phyloP scores from a whole-genome alignment of 1,140 invertebrate genomes.

The Bombus affinis region DNA sequence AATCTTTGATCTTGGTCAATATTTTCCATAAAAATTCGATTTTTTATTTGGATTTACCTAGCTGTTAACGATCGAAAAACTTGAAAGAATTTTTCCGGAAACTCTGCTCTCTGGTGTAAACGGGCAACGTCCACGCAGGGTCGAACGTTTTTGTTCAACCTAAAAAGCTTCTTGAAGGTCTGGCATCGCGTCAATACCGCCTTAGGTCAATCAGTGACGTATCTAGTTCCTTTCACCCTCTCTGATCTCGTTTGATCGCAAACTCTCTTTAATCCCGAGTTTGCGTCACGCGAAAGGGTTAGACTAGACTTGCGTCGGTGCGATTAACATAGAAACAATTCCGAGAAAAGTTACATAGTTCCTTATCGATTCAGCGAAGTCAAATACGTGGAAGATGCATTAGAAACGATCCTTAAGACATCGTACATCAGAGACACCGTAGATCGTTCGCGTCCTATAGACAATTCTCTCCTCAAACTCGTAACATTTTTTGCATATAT shows the following conservation, averaged over 20 bases:
- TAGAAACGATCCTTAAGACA: not conserved
- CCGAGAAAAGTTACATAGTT: not conserved
- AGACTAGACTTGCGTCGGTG: too few species aligned
- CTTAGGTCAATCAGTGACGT: conserved; percentile 18
- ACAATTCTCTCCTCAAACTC: not conserved
- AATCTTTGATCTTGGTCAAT: too few species aligned
- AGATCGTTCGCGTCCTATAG: rapidly evolving
- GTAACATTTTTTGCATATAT: not conserved
- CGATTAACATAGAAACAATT: conserved; percentile 4
- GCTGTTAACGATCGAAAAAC: too few species aligned
- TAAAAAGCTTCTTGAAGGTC: not conserved
- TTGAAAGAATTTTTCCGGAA: too few species aligned
- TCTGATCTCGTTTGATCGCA: conserved; percentile 29
- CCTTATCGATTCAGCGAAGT: not conserved
- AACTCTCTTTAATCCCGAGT: conserved; percentile 18
- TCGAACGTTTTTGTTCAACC: conserved; percentile 22
- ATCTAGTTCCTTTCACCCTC: not conserved
- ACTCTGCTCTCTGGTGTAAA: too few species aligned
- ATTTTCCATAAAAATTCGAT: too few species aligned
- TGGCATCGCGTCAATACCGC: conserved; percentile 15
- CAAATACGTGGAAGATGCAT: not conserved
- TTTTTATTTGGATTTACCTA: too few species aligned
- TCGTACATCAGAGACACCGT: not conserved
- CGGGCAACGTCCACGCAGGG: not conserved
- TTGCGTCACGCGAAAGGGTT: conserved; percentile 16